Evolutionary conservation across 2,113 vertebrate species (phyloP), one percentile per base, ranked within the genome.

Genomic region (Urocolius indicus): DNA sequence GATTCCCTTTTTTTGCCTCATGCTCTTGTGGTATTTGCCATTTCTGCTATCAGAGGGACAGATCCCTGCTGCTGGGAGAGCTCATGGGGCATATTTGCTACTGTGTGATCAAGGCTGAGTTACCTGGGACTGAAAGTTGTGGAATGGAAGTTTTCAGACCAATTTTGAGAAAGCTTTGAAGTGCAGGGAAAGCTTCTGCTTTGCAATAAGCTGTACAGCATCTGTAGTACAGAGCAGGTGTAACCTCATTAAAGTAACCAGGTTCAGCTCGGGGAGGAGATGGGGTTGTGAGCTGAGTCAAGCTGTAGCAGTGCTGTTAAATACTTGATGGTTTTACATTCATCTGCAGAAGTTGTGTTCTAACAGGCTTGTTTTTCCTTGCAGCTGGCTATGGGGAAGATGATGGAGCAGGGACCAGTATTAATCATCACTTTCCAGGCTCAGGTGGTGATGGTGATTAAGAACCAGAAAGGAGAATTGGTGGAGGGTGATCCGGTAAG

Each of bases 401-500:
- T 99, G 98, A 99, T 99, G 99, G 99, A 99, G 71, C 99, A 99
- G 95, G 99, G 99, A 6, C 99, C 99, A 0, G 99, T 99, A 32
- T 95, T 99, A 67, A 99, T 99, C 55, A 98, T 99, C 97, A 99
- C 99, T 36, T 99, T 99, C 96, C 99, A 99, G 95, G 99, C 99
- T 66, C 99, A 99, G 97, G 79, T 99, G 6, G 99, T 99, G 74
- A 98, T 99, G 99, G 98, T 99, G 73, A 95, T 99, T 82, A 98
- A 98, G 92, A 98, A 99, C 96, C 90, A 98, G 83, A 98, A 98
- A 59, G 99, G 99, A 36, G 98, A 99, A 2, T 98, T 99, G 95
- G 99, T 99, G 15, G 99, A 99, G 96, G 99, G 99, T 6, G 97
- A 99, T 82, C 99, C 99, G 85, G 99, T 99, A 95, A 98, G 99